Percentiles rank a stretch among this genome's conserved stretches.
Evolutionary conservation across 2,888 invertebrate genomes (phyloP).

Genomic region (Caenorhabditis panamensis): DNA sequence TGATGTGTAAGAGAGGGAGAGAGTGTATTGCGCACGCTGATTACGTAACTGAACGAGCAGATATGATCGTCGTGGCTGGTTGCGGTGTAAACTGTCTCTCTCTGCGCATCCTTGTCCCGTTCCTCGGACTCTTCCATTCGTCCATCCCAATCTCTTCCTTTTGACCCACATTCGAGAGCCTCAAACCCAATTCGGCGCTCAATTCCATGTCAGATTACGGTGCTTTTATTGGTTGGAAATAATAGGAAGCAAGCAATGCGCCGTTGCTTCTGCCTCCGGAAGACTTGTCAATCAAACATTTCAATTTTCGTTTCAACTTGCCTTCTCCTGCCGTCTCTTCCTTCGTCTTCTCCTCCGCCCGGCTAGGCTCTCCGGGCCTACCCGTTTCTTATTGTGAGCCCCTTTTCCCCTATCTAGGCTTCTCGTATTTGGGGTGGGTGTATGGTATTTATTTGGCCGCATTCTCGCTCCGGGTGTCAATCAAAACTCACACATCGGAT

Average conservation of each 20-base stretch:
- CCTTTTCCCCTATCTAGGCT: neutral
- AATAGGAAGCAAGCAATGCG: constrained; percentile 52
- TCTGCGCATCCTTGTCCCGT: neutral
- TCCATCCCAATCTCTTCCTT: neutral
- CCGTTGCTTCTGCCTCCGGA: constrained; percentile 37
- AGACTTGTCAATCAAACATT: constrained; percentile 67
- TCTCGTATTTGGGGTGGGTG: constrained; percentile 21
- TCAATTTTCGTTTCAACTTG: constrained; percentile 64
- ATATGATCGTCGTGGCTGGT: constrained; percentile 25
- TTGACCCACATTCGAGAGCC: neutral
- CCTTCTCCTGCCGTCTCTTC: constrained; percentile 26
- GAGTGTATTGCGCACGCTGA: constrained; percentile 44
- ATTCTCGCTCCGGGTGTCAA: constrained; percentile 10
- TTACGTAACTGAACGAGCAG: constrained; percentile 39
- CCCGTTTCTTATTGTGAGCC: constrained; percentile 18
- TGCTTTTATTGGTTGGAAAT: constrained; percentile 55
- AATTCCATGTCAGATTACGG: constrained; percentile 35
- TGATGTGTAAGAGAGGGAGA: constrained; percentile 21
- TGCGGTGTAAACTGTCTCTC: constrained; percentile 38
- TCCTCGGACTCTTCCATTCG: no score
- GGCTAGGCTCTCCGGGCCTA: constrained; percentile 11
- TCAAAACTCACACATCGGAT: constrained; percentile 15
- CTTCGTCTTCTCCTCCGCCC: constrained; percentile 7
- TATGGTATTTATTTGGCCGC: constrained; percentile 23
- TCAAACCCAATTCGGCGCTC: neutral